A percentile compares a stretch with the other conserved stretches of the same genome.
Conservation (phyloP, 2,888 invertebrate genomes). For the Apamea monoglypha region DNA sequence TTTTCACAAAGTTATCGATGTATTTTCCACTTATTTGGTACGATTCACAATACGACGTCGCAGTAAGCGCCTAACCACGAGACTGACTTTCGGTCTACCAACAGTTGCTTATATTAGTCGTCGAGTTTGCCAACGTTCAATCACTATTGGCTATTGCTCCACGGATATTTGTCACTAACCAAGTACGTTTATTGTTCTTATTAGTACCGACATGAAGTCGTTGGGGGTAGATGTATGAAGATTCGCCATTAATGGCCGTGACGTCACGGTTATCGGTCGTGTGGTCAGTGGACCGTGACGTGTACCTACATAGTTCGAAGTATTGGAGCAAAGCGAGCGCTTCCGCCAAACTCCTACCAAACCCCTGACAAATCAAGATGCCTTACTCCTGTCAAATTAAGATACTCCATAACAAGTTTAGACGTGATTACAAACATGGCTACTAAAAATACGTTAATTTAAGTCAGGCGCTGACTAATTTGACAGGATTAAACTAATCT, state of each 20-base stretch:
- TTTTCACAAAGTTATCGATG: constrained; percentile 50
- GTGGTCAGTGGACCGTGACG: constrained; percentile 15
- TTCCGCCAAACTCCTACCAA: too few species aligned
- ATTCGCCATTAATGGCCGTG: constrained; percentile 25
- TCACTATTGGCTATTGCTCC: constrained; percentile 31
- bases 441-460: too few species aligned
- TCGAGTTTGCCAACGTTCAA: constrained; percentile 29
- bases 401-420: too few species aligned
- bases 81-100: constrained; percentile 56
- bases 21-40: constrained; percentile 40
- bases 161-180: constrained; percentile 10
- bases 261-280: constrained; percentile 27
- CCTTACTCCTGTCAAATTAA: too few species aligned
- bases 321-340: too few species aligned
- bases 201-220: constrained; percentile 12
- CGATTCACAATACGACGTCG: constrained; percentile 56
- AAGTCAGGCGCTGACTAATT: too few species aligned
- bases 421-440: too few species aligned
- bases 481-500: too few species aligned
- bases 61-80: constrained; percentile 44
- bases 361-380: too few species aligned
- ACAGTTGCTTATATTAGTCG: constrained; percentile 57
- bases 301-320: background rate
- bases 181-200: constrained; percentile 18
- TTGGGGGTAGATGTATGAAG: constrained; percentile 23